These are phyloP conservation scores for Dipodomys ordii DNA, from an alignment of 2,113 vertebrate genomes.

Conservation along the genomic window DNA sequence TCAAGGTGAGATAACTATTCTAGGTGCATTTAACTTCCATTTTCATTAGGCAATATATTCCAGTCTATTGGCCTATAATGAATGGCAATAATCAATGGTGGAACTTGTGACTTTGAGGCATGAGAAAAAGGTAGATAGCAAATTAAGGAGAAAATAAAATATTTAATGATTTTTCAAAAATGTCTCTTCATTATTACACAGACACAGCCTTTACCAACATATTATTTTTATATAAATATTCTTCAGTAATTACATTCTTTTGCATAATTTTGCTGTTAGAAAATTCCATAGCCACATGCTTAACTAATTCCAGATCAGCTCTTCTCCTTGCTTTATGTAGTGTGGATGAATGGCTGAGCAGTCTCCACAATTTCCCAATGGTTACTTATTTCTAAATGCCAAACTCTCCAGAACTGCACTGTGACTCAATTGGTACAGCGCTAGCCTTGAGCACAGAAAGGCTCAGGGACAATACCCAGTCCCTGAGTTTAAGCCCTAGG, in stretches of 20 bases:
- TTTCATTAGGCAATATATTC: not conserved
- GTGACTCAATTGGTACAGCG: no score
- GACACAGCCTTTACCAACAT: not conserved
- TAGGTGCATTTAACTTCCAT: not conserved
- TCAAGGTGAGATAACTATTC: not conserved
- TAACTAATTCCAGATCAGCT: not conserved
- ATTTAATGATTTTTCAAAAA: not conserved
- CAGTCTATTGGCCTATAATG: not conserved
- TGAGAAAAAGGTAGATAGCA: accelerated
- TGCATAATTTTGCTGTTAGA: not conserved
- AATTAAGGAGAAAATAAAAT: not conserved
- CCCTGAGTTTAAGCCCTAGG: no score
- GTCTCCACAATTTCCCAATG: no score
- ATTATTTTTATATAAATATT: not conserved
- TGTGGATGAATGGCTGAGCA: not conserved
- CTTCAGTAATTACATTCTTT: not conserved
- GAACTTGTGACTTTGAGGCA: not conserved
- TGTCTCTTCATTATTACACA: not conserved
- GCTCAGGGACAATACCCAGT: no score
- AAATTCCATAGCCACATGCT: not conserved
- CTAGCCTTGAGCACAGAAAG: no score
- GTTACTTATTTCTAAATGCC: no score
- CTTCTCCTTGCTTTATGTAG: not conserved
- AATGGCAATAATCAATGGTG: not conserved
- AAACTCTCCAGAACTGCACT: no score